These are phyloP conservation scores for Microplitis manilae DNA, from an alignment of 2,888 invertebrate species.

Conservation along the genomic window DNA sequence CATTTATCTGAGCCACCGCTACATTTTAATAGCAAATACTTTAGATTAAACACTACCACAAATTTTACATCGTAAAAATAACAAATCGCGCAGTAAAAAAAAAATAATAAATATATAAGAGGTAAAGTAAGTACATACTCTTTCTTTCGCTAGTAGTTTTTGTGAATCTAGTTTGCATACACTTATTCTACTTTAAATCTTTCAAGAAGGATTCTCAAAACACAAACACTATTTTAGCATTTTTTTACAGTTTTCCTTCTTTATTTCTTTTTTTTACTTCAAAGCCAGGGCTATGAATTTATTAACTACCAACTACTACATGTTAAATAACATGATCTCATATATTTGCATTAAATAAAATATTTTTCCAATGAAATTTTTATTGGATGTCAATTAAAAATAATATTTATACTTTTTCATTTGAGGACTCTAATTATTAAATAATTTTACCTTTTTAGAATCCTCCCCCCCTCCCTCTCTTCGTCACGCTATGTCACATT, in stretches of 20 bases:
- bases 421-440: too few relatives aligned
- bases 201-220: not conserved
- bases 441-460: too few relatives aligned
- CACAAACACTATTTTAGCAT: not conserved
- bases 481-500: too few relatives aligned
- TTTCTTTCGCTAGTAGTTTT: not conserved
- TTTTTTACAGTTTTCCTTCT: not conserved
- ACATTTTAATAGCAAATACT: too few relatives aligned
- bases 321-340: not conserved
- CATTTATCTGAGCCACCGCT: too few relatives aligned
- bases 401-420: not conserved
- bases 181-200: conserved; percentile 37
- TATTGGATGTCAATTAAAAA: not conserved
- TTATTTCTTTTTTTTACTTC: not conserved
- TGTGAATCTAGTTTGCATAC: conserved; percentile 47
- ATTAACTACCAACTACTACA: not conserved
- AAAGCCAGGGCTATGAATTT: not conserved
- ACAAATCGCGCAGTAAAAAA: conserved; percentile 10
- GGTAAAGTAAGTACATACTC: conserved; percentile 21
- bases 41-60: not conserved
- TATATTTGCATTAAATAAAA: not conserved
- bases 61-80: not conserved
- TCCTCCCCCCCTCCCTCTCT: too few relatives aligned
- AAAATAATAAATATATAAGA: conserved; percentile 13
- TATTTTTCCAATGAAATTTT: not conserved